Percentiles rank a stretch among this genome's conserved stretches.
These are phyloP conservation scores for Cynoglossus semilaevis DNA, from an alignment of 2,113 vertebrate genomes.

Conservation along the genomic window DNA sequence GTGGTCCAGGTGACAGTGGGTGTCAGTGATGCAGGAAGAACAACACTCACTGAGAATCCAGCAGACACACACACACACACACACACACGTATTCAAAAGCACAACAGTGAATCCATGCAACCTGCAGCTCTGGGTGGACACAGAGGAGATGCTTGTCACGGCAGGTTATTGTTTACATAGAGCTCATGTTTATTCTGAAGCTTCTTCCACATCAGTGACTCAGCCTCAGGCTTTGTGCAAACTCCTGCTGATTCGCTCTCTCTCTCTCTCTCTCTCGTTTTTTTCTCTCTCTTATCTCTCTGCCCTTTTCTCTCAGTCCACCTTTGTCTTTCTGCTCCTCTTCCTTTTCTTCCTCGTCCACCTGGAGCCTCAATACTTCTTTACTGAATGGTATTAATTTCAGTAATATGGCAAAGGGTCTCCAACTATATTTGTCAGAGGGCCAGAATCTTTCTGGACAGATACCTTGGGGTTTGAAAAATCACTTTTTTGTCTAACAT, in stretches of 20 bases:
- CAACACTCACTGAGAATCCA: too few relatives aligned
- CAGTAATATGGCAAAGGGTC: too few relatives aligned
- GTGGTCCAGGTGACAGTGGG: conserved; percentile 63
- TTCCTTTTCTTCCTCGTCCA: conserved; percentile 14
- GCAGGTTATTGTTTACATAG: conserved; percentile 71
- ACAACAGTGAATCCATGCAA: conserved; percentile 53
- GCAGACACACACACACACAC: conserved; percentile 20
- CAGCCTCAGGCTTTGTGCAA: conserved; percentile 57
- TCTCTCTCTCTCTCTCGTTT: conserved; percentile 30
- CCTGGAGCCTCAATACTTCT: conserved; percentile 1
- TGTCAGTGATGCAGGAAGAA: conserved; percentile 59
- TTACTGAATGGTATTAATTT: too few relatives aligned
- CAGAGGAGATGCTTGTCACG: conserved; percentile 54
- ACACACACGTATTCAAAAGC: conserved; percentile 37
- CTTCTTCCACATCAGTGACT: conserved; percentile 61
- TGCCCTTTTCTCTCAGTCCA: conserved; percentile 45
- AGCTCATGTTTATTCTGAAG: conserved; percentile 74
- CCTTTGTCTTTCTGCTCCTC: conserved; percentile 25
- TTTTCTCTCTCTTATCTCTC: conserved; percentile 45
- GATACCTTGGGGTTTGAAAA: too few relatives aligned
- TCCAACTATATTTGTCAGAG: too few relatives aligned
- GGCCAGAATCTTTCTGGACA: too few relatives aligned
- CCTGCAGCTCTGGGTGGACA: conserved; percentile 61
- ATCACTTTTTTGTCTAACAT: too few relatives aligned
- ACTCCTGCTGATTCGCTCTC: conserved; percentile 54